Conservation (phyloP, 1,140 invertebrate genomes). For the Platyscapa corneri region DNA sequence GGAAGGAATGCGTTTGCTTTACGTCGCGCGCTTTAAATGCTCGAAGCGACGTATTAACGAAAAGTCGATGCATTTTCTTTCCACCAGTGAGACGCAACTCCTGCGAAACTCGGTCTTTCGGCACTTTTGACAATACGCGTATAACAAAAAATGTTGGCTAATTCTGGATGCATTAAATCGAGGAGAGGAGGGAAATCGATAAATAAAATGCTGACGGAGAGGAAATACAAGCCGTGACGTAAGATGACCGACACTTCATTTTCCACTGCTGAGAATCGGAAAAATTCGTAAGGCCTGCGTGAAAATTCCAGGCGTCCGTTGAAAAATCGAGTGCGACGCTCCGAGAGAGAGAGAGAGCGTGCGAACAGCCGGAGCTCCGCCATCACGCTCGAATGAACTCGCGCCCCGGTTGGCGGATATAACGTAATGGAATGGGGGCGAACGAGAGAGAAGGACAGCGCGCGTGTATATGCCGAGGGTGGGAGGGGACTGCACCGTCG, state of each 20-base stretch:
- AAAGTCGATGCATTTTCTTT: too few species aligned
- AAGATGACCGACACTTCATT: not conserved
- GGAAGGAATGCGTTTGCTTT: too few species aligned
- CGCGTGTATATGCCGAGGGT: not conserved
- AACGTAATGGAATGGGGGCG: slow-evolving; percentile 53
- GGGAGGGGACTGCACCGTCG: not conserved
- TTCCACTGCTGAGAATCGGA: not conserved
- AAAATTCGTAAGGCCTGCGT: not conserved
- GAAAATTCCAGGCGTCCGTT: not conserved
- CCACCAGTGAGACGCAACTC: too few species aligned
- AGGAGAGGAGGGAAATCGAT: not conserved
- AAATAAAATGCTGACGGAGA: not conserved
- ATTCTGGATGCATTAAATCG: not conserved
- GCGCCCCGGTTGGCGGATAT: slow-evolving; percentile 63
- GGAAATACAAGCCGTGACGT: not conserved
- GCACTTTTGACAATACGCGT: not conserved
- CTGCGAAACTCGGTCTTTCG: not conserved
- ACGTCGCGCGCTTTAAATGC: too few species aligned
- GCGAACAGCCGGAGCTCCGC: slow-evolving; percentile 56
- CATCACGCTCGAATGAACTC: slow-evolving; percentile 66
- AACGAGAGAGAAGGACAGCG: not conserved
- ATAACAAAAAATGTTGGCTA: not conserved
- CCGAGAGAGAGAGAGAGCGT: not conserved
- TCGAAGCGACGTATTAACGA: too few species aligned
- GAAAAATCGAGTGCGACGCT: not conserved